Evolutionary conservation across 2,888 invertebrate genomes (phyloP).

Genomic region (Suillia variegata): DNA sequence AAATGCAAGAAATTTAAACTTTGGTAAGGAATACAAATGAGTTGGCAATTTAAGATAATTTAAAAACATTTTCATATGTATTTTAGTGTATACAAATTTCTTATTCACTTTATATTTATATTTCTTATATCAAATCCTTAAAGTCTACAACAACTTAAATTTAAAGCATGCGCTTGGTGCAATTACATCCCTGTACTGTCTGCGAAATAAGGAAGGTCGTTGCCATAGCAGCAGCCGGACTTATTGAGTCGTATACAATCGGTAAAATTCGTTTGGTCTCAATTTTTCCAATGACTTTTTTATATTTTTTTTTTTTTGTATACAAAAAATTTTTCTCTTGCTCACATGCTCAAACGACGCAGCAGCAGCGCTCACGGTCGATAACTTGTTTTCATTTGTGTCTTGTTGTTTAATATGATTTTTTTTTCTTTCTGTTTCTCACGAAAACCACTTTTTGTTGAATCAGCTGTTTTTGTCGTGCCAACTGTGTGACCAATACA

Average conservation of each 20-base stretch:
- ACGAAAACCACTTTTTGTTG: conserved; percentile 5
- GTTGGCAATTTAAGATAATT: too few relatives aligned
- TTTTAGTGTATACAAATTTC: too few relatives aligned
- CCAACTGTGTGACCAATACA: background rate
- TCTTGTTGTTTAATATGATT: conserved; percentile 11
- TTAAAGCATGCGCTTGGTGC: too few relatives aligned
- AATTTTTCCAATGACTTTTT: background rate
- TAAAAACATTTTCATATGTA: too few relatives aligned
- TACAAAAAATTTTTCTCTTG: background rate
- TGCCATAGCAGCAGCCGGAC: conserved; percentile 51
- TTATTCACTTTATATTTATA: too few relatives aligned
- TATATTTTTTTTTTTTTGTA: conserved; percentile 1
- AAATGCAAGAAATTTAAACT: too few relatives aligned
- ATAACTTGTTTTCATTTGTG: conserved; percentile 5
- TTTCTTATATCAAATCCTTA: too few relatives aligned
- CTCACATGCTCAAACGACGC: background rate
- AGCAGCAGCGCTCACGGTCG: conserved; percentile 14
- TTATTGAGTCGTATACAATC: background rate
- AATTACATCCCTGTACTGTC: background rate
- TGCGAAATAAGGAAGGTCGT: conserved; percentile 58
- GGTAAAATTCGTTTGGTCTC: conserved; percentile 13
- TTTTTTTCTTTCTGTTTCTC: too few relatives aligned
- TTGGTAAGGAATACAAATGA: too few relatives aligned
- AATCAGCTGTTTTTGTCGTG: conserved; percentile 22
- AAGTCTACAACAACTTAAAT: too few relatives aligned